A percentile compares a stretch with the other conserved stretches of the same genome.
Conservation (phyloP, 2,797 vertebrate genomes). For the Acanthurus lineatus region DNA sequence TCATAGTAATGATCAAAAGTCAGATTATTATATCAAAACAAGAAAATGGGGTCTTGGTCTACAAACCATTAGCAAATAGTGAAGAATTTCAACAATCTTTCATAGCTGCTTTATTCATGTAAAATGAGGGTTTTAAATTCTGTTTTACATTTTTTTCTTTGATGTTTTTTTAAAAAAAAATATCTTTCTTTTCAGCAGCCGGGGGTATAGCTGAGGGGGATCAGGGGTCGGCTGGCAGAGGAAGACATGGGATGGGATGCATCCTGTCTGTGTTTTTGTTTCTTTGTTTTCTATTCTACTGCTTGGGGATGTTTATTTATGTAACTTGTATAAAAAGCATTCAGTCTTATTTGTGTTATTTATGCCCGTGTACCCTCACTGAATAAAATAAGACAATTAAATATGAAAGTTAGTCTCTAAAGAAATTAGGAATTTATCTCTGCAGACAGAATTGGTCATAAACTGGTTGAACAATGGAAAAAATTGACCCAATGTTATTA, state of each 20-base stretch:
- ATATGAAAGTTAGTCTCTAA: background rate
- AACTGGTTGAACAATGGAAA: background rate
- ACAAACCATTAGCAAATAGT: background rate
- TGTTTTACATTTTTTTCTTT: background rate
- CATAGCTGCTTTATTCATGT: background rate
- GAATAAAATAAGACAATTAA: background rate
- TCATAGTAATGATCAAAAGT: background rate
- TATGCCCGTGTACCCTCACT: background rate
- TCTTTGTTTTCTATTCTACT: background rate
- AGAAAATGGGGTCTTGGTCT: background rate
- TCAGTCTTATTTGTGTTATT: background rate
- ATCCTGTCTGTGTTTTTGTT: background rate
- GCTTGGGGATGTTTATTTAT: background rate
- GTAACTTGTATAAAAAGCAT: background rate
- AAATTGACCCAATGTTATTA: too few species aligned
- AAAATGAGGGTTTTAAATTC: background rate
- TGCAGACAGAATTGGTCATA: background rate
- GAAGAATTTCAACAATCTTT: background rate
- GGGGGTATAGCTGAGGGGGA: too few species aligned
- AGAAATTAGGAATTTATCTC: background rate
- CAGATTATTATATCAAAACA: background rate
- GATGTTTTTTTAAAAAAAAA: too few species aligned
- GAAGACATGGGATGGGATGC: background rate
- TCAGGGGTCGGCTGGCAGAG: background rate
- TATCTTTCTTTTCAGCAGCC: too few species aligned